Percentiles rank a stretch among this genome's conserved stretches.
Conservation (phyloP, 2,797 vertebrate species). For the Podargus strigoides region DNA sequence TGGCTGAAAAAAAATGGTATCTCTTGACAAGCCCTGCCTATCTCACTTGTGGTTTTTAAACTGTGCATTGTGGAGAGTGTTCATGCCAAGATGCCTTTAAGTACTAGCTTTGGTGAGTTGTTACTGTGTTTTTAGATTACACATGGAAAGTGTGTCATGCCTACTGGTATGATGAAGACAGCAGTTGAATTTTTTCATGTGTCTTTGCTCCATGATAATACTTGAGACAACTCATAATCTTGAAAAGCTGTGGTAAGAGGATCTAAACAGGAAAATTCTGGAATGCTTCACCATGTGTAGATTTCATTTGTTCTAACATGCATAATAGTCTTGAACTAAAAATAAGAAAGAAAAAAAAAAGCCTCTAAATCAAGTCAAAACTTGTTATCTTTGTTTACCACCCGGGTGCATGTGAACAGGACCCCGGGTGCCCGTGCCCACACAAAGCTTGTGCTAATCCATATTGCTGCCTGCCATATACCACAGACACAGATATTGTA, state of each 20-base stretch:
- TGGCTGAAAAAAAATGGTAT: neutral
- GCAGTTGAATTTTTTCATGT: neutral
- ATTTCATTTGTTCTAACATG: neutral
- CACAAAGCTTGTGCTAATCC: neutral
- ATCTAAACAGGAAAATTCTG: neutral
- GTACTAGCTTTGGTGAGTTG: neutral
- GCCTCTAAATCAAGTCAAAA: neutral
- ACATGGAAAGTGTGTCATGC: neutral
- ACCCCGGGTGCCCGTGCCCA: neutral
- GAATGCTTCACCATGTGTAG: neutral
- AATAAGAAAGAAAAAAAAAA: neutral
- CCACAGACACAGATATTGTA: fast-evolving
- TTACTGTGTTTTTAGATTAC: neutral
- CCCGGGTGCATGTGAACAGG: fast-evolving
- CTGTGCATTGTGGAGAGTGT: neutral
- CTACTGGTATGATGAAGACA: neutral
- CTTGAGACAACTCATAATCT: neutral
- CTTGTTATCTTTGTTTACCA: neutral
- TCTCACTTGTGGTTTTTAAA: neutral
- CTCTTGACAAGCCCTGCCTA: conserved; percentile 7
- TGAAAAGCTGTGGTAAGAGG: neutral
- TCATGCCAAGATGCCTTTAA: neutral
- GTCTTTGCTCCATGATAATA: neutral
- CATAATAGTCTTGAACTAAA: neutral
- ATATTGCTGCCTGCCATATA: fast-evolving